Evolutionary conservation across 2,888 invertebrate species (phyloP).

Genomic region (Ariolimax columbianus): DNA sequence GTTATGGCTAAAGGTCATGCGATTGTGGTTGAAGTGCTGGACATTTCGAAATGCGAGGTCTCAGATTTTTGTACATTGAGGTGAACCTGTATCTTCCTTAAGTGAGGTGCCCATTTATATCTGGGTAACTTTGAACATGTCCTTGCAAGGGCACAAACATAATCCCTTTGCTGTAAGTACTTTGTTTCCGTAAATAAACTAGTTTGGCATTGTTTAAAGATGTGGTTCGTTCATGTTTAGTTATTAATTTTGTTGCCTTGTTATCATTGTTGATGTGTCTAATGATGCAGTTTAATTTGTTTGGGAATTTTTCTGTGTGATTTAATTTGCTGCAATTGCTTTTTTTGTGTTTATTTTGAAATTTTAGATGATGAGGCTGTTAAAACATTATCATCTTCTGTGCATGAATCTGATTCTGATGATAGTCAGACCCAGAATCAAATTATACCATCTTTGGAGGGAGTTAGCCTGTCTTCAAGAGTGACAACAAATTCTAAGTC

Average conservation of each 20-base stretch:
- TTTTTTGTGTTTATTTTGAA: neutral
- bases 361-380: slow-evolving; percentile 25
- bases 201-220: no score
- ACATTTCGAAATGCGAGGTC: no score
- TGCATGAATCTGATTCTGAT: slow-evolving; percentile 22
- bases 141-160: no score
- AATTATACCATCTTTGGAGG: neutral
- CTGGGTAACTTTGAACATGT: no score
- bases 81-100: no score
- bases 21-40: no score
- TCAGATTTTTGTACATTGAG: no score
- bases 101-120: no score
- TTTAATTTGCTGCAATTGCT: neutral
- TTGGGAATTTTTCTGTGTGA: neutral
- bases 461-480: neutral
- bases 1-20: no score
- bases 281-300: neutral
- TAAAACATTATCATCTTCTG: slow-evolving; percentile 21
- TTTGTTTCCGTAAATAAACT: neutral
- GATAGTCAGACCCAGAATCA: slow-evolving; percentile 19
- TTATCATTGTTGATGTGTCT: neutral
- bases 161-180: no score
- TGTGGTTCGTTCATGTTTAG: no score
- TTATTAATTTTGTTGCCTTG: neutral
- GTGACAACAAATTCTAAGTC: neutral